These are phyloP conservation scores for Aphelinus certus DNA, from an alignment of 1,140 invertebrate genomes.

Conservation along the genomic window DNA sequence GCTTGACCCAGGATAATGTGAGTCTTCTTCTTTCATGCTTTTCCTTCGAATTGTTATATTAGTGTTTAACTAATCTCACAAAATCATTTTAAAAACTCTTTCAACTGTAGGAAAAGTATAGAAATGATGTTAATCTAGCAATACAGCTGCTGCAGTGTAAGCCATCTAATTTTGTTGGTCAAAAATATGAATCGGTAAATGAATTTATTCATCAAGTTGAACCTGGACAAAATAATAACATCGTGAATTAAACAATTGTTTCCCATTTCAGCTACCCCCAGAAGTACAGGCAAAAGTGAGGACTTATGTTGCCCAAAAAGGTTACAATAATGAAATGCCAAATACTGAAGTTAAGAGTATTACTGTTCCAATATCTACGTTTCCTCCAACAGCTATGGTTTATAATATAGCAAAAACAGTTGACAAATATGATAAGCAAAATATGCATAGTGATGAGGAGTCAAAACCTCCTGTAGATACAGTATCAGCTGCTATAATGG, in stretches of 20 bases:
- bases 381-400: conserved; percentile 89
- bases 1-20: conserved; percentile 92
- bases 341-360: conserved; percentile 74
- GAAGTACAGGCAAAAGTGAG: conserved; percentile 91
- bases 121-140: conserved; percentile 93
- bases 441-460: conserved; percentile 66
- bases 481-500: conserved; percentile 92
- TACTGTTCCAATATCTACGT: conserved; percentile 84
- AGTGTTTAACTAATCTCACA: conserved; percentile 1
- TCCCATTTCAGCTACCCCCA: conserved; percentile 77
- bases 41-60: too few species aligned
- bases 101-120: conserved; percentile 85
- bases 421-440: conserved; percentile 47
- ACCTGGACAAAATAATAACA: too few species aligned
- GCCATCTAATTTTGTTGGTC: conserved; percentile 92
- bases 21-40: conserved; percentile 54
- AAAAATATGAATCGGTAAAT: conserved; percentile 91
- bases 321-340: conserved; percentile 63
- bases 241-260: conserved; percentile 21
- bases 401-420: conserved; percentile 73
- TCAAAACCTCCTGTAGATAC: conserved; percentile 73
- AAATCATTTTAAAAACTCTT: conserved; percentile 22
- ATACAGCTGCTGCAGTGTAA: conserved; percentile 95
- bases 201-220: not conserved
- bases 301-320: conserved; percentile 77